phyloP scores from a whole-genome alignment of 2,113 vertebrate genomes.

The Archilochus colubris region DNA sequence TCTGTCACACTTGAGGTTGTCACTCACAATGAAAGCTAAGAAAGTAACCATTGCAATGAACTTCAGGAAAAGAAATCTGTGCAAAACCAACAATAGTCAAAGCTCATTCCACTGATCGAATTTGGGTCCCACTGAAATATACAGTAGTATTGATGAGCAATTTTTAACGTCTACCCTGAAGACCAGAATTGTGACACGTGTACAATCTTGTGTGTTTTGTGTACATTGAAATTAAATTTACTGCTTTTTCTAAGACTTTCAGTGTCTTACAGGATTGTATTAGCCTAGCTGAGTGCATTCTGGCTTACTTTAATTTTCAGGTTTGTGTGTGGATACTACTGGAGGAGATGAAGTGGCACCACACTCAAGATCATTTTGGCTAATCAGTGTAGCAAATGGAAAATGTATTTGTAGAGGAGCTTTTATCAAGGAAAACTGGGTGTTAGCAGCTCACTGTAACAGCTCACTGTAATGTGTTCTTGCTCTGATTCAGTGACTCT shows the following conservation, averaged over 20 bases:
- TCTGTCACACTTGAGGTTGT: background rate
- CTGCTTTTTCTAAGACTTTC: background rate
- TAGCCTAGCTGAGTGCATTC: background rate
- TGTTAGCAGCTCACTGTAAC: conserved; percentile 71
- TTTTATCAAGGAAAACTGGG: conserved; percentile 75
- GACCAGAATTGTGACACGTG: background rate
- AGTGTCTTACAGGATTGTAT: background rate
- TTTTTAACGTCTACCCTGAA: background rate
- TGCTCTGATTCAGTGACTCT: background rate
- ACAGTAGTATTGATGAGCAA: background rate
- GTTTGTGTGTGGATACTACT: conserved; percentile 67
- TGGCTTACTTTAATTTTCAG: conserved; percentile 46
- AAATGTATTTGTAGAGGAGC: conserved; percentile 3
- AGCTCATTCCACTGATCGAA: background rate
- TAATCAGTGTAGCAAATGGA: fast-evolving
- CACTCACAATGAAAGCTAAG: background rate
- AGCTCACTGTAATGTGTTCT: conserved; percentile 65
- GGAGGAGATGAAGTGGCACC: conserved; percentile 63
- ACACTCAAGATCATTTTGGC: conserved; percentile 78
- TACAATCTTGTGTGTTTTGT: background rate
- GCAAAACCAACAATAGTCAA: background rate
- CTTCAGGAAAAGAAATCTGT: background rate
- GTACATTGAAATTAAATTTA: background rate
- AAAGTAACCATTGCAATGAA: background rate
- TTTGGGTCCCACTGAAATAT: background rate